Evolutionary conservation across 2,113 vertebrate genomes (phyloP).

Genomic region (Aramus guarauna): DNA sequence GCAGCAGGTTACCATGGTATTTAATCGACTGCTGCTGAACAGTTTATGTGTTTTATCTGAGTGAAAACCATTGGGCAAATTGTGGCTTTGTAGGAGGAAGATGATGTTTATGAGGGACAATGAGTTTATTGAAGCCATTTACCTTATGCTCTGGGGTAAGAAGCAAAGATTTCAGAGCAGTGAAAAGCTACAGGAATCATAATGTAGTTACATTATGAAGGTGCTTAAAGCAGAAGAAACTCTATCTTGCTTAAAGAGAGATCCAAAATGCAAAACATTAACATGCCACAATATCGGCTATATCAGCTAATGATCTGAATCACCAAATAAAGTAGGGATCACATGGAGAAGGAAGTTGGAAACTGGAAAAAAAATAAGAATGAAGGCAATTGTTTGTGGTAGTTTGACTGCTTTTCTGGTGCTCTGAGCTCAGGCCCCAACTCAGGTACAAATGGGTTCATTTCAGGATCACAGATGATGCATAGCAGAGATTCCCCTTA

Average conservation of each 20-base stretch:
- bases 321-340: not conserved
- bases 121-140: slow-evolving; percentile 1
- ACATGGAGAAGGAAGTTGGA: not conserved
- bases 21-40: slow-evolving; percentile 72
- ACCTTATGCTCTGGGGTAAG: not conserved
- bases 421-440: not conserved
- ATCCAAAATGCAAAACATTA: not conserved
- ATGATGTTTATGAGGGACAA: not conserved
- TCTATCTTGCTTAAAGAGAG: not conserved
- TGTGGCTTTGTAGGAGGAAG: slow-evolving; percentile 7
- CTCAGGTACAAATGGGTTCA: not conserved
- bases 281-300: not conserved
- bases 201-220: not conserved
- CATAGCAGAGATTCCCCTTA: not conserved
- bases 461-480: not conserved
- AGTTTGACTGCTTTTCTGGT: not conserved
- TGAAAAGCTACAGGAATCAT: not conserved
- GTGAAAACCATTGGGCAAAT: slow-evolving; percentile 3
- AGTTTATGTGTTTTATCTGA: slow-evolving; percentile 67
- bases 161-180: not conserved
- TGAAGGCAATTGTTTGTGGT: not conserved
- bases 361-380: rapidly evolving
- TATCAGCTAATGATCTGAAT: not conserved
- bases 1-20: slow-evolving; percentile 74
- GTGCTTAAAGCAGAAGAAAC: not conserved